Evolutionary conservation across 2,797 vertebrate genomes (phyloP).

Genomic region (Crypturellus tataupa): DNA sequence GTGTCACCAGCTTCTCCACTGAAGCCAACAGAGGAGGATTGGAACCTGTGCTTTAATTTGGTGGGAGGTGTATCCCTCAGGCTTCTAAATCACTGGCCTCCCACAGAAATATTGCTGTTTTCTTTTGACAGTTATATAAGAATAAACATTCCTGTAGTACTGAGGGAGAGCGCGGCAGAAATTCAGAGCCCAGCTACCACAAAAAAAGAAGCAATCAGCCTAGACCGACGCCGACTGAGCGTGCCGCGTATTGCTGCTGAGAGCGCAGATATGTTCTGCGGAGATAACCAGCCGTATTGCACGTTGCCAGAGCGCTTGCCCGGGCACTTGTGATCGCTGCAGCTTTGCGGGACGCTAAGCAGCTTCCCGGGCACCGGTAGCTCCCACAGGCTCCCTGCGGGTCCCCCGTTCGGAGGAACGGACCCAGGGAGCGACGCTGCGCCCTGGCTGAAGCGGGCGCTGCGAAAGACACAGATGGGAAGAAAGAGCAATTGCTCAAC

Average conservation of each 20-base stretch:
- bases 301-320: background rate
- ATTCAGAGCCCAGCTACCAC: background rate
- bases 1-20: background rate
- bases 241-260: background rate
- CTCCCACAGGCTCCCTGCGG: background rate
- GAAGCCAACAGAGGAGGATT: background rate
- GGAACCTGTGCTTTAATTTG: background rate
- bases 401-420: background rate
- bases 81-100: slow-evolving; percentile 11
- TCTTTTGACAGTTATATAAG: background rate
- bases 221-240: background rate
- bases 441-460: background rate
- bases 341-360: background rate
- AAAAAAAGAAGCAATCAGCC: background rate
- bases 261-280: background rate
- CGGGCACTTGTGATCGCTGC: background rate
- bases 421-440: background rate
- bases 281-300: background rate
- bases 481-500: background rate
- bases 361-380: background rate
- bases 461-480: background rate
- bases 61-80: background rate
- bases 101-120: background rate
- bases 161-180: background rate
- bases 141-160: background rate